Conservation (phyloP, 2,113 vertebrate species). For the Coracopsis vasa region DNA sequence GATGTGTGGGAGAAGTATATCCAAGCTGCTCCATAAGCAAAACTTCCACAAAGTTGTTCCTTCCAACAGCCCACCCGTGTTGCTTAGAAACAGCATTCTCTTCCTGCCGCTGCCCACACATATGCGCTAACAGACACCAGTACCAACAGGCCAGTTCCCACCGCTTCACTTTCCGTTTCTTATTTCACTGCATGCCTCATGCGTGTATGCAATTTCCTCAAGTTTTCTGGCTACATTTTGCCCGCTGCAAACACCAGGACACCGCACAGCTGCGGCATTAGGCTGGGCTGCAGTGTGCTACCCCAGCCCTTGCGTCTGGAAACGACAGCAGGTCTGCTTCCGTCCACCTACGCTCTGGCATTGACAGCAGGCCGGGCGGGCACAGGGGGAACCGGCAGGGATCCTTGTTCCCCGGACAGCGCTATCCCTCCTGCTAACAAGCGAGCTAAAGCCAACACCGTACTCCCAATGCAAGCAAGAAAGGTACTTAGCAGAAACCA, state of each 20-base stretch:
- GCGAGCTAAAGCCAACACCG: accelerated
- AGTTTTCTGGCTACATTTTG: neutral
- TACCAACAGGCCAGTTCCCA: neutral
- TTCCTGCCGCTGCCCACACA: neutral
- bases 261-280: accelerated
- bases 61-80: neutral
- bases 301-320: neutral
- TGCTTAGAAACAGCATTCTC: neutral
- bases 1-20: neutral
- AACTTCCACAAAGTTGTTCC: neutral
- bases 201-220: accelerated
- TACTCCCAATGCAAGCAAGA: accelerated
- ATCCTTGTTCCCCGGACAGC: neutral
- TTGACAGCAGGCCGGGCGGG: accelerated
- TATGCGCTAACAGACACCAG: neutral
- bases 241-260: neutral
- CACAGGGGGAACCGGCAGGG: accelerated
- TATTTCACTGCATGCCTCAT: neutral
- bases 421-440: neutral
- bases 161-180: neutral
- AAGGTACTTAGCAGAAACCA: accelerated
- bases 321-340: too few species aligned
- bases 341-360: neutral
- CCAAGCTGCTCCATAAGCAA: neutral
- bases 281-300: accelerated